These are phyloP conservation scores for Thecophora atra DNA, from an alignment of 2,888 invertebrate genomes.

Conservation along the genomic window DNA sequence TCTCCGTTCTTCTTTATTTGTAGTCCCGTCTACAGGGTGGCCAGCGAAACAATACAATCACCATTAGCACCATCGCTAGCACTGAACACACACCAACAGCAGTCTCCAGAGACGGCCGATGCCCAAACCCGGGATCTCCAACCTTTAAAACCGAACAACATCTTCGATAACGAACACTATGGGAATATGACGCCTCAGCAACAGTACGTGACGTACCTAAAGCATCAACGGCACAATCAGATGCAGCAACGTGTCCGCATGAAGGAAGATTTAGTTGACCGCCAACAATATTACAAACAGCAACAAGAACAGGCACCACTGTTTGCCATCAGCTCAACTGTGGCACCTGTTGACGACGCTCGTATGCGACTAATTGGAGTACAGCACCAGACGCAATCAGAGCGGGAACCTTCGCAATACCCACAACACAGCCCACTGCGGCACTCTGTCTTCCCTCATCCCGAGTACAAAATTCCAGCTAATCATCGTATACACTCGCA, in stretches of 20 bases:
- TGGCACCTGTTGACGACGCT: slow-evolving; percentile 41
- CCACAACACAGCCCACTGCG: slow-evolving; percentile 51
- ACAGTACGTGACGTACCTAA: slow-evolving; percentile 63
- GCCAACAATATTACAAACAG: slow-evolving; percentile 38
- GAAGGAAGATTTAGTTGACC: slow-evolving; percentile 43
- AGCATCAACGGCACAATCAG: slow-evolving; percentile 57
- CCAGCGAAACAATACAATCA: slow-evolving; percentile 45
- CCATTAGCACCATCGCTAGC: slow-evolving; percentile 42
- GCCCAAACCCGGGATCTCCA: slow-evolving; percentile 44
- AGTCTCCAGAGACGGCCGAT: slow-evolving; percentile 39
- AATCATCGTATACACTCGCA: slow-evolving; percentile 49
- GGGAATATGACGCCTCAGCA: slow-evolving; percentile 62
- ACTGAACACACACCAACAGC: slow-evolving; percentile 49
- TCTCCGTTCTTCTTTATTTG: slow-evolving; percentile 5
- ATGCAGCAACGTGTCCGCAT: slow-evolving; percentile 46
- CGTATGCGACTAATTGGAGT: slow-evolving; percentile 16
- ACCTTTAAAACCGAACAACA: slow-evolving; percentile 43
- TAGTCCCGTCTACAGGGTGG: slow-evolving; percentile 51
- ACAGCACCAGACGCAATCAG: slow-evolving; percentile 34
- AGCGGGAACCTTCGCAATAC: slow-evolving; percentile 47
- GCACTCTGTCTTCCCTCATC: slow-evolving; percentile 50
- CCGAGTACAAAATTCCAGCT: slow-evolving; percentile 44
- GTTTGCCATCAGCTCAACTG: slow-evolving; percentile 48
- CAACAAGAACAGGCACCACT: slow-evolving; percentile 42
- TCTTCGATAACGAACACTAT: slow-evolving; percentile 45